Evolutionary conservation across 2,797 vertebrate genomes (phyloP).

Genomic region (Acrocephalus scirpaceus): DNA sequence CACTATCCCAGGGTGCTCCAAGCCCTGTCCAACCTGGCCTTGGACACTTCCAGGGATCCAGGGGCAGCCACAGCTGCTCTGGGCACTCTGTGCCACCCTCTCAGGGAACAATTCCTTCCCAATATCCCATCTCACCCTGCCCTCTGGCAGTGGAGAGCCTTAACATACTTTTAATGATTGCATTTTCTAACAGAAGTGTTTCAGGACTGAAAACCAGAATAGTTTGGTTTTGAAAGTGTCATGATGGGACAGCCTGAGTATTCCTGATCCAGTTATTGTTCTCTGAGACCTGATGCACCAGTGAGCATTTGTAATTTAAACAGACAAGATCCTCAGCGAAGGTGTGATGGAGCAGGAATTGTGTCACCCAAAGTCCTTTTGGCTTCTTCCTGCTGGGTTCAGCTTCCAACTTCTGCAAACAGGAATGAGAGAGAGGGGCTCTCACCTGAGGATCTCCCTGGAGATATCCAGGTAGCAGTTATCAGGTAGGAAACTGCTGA

Average conservation of each 20-base stretch:
- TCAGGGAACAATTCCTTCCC: neutral
- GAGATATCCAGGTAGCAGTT: neutral
- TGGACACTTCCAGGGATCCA: neutral
- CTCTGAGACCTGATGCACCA: neutral
- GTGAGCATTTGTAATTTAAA: neutral
- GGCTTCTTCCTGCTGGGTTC: neutral
- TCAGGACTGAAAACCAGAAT: neutral
- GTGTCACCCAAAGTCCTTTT: neutral
- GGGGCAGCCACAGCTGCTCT: neutral
- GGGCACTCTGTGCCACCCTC: neutral
- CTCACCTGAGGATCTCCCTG: neutral
- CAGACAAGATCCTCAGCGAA: neutral
- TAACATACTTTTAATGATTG: neutral
- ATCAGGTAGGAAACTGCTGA: neutral
- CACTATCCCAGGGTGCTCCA: fast-evolving
- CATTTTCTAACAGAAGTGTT: neutral
- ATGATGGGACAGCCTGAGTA: neutral
- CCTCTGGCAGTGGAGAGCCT: neutral
- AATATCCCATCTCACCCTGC: neutral
- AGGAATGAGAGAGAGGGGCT: neutral
- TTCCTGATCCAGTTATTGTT: neutral
- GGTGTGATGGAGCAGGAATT: neutral
- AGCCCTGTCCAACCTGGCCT: fast-evolving
- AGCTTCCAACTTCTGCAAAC: neutral
- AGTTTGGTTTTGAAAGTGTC: neutral